These are phyloP conservation scores for Lasioglossum baleicum DNA, from an alignment of 1,140 invertebrate species.

Conservation along the genomic window DNA sequence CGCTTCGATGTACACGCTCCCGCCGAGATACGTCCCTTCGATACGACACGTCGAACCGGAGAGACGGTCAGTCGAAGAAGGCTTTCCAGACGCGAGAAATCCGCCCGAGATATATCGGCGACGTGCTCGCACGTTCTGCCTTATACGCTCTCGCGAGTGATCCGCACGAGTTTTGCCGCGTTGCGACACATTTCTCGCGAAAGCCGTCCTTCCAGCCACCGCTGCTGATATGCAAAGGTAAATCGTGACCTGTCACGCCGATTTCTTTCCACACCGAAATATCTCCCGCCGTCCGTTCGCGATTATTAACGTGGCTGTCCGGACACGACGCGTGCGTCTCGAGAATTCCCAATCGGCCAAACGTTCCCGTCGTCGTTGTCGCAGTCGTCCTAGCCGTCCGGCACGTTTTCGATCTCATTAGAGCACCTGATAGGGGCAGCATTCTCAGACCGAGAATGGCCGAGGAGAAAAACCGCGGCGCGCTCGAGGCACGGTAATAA, in stretches of 20 bases:
- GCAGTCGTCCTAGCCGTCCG: too few relatives aligned
- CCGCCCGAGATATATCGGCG: conserved; percentile 6
- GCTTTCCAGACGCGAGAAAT: conserved; percentile 36
- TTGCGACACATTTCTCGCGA: conserved; percentile 46
- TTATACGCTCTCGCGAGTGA: conserved; percentile 14
- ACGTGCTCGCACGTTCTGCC: conserved; percentile 18
- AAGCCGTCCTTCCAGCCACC: conserved; percentile 33
- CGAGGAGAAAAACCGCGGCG: too few relatives aligned
- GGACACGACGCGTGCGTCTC: neutral
- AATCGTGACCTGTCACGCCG: conserved; percentile 31
- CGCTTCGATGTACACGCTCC: too few relatives aligned
- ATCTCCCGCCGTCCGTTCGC: neutral
- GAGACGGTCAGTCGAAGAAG: neutral
- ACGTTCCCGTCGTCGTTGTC: neutral
- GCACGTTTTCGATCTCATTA: too few relatives aligned
- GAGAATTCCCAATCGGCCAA: neutral
- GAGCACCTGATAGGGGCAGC: too few relatives aligned
- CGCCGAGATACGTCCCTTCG: neutral
- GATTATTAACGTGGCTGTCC: neutral
- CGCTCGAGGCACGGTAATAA: too few relatives aligned
- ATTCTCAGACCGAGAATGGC: neutral
- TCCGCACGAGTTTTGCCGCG: conserved; percentile 31
- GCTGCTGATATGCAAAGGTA: conserved; percentile 20
- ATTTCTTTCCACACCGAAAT: too few relatives aligned
- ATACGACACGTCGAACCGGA: conserved; percentile 15